Evolutionary conservation across 1,140 invertebrate species (phyloP), one percentile per base, ranked within the genome.

Genomic region (Caenorhabditis remanei): DNA sequence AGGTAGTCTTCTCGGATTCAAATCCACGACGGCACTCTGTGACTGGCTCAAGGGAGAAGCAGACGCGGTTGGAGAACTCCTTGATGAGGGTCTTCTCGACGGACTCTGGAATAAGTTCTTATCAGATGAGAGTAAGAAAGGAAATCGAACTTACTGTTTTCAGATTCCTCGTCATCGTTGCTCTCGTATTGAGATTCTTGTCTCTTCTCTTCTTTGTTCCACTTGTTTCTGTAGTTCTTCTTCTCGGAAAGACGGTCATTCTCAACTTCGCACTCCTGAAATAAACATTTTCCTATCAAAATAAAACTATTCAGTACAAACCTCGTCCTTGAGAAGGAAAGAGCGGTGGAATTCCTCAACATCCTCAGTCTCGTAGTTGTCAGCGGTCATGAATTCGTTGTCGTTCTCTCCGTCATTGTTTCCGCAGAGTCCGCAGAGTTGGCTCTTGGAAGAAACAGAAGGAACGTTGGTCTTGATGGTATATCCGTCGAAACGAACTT

Each of bases 401-500:
- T 83, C 41, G 53, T 63, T 87, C 85, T 87, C 86, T 87, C 86
- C 86, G 79, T 87, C 86, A 41, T 55, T 86, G 58, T 87, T 84
- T 84, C 86, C 88, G 79, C 88, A 88, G 87, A 88, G 88, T 71
- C 88, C 88, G 87, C 88, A 88, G 4, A 89, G 88, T 41, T 32
- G 46, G 75, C 48, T 75, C 83, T 87, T 58, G 82, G 87, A 7
- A 13, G 41, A 24, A 46, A 40, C 4, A 63, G 61, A 63, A 40
- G 86, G 85, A 14, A 90, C 32, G 24, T 88, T 65, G 43, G 90
- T 83, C 71, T 86, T 89, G 87, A 79, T 87, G 43, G 48, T 83
- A 32, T 84, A 58, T 82, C 90, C 90, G 87, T 90, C 87, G 90
- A 90, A 90, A 14, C 83, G 50, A 82, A 90, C 86, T n/a, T 79